A percentile compares a stretch with the other conserved stretches of the same genome.
These are phyloP conservation scores for Monopis laevigella DNA, from an alignment of 2,888 invertebrate species.

Conservation along the genomic window DNA sequence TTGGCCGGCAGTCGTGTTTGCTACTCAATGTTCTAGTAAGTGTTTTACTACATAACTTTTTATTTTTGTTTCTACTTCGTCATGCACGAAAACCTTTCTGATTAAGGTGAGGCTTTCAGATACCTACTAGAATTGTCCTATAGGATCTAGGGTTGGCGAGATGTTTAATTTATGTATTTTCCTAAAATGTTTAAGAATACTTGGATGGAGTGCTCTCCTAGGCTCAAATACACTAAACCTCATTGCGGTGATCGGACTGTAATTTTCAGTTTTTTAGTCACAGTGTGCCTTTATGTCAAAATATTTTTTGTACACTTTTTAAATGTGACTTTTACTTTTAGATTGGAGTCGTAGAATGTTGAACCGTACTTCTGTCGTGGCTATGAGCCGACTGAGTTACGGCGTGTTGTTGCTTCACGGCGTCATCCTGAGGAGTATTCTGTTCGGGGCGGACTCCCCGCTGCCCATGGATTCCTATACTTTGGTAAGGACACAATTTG, in stretches of 20 bases:
- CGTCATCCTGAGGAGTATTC: slow-evolving; percentile 42
- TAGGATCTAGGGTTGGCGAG: too few relatives aligned
- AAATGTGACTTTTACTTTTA: slow-evolving; percentile 26
- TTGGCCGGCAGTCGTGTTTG: slow-evolving; percentile 40
- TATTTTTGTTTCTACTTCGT: not conserved
- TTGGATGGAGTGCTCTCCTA: too few relatives aligned
- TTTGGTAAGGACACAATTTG: slow-evolving; percentile 44
- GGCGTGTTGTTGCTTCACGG: slow-evolving; percentile 64
- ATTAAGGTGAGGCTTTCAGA: too few relatives aligned
- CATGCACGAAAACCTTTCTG: not conserved
- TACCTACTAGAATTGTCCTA: too few relatives aligned
- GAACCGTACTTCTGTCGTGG: slow-evolving; percentile 48
- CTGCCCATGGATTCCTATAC: slow-evolving; percentile 52
- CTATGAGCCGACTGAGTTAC: slow-evolving; percentile 64
- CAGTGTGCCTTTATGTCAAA: not conserved
- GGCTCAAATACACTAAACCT: too few relatives aligned
- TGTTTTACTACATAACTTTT: slow-evolving; percentile 1
- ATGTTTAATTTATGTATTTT: too few relatives aligned
- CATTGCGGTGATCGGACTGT: too few relatives aligned
- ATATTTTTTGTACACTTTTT: not conserved
- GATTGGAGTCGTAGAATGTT: slow-evolving; percentile 47
- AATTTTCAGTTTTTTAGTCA: not conserved
- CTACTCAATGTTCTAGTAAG: slow-evolving; percentile 37
- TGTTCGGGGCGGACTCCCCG: slow-evolving; percentile 50
- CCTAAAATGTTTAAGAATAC: too few relatives aligned